These are phyloP conservation scores for Cotesia typhae DNA, from an alignment of 1,140 invertebrate species.

Conservation along the genomic window DNA sequence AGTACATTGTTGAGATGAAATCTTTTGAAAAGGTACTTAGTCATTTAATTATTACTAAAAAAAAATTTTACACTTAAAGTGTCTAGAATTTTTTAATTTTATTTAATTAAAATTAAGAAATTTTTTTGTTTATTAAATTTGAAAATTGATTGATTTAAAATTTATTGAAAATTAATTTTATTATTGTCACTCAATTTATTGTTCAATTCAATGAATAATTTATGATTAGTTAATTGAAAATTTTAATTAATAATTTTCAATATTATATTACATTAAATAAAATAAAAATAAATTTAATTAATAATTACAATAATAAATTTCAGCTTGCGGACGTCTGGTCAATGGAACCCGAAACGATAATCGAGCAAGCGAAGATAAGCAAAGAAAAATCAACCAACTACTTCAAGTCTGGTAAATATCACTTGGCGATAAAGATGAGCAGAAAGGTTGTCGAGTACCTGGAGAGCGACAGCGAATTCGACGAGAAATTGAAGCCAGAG, in stretches of 20 bases:
- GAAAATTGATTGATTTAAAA: too few relatives aligned
- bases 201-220: too few relatives aligned
- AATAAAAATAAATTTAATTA: neutral
- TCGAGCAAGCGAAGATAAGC: constrained; percentile 81
- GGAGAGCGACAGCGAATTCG: constrained; percentile 59
- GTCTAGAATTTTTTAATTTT: neutral
- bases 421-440: constrained; percentile 89
- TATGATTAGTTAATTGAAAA: too few relatives aligned
- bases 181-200: neutral
- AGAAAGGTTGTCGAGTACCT: constrained; percentile 72
- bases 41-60: constrained; percentile 19
- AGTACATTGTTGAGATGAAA: constrained; percentile 83
- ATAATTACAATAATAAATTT: constrained; percentile 26
- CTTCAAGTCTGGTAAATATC: constrained; percentile 83
- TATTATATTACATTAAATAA: too few relatives aligned
- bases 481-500: constrained; percentile 55
- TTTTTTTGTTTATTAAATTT: too few relatives aligned
- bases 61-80: constrained; percentile 18
- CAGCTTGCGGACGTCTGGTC: constrained; percentile 82
- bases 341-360: constrained; percentile 78
- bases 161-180: neutral
- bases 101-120: too few relatives aligned
- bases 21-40: constrained; percentile 82
- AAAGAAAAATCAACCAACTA: constrained; percentile 94
- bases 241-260: too few relatives aligned